These are phyloP conservation scores for Polylopha cassiicola DNA, from an alignment of 2,888 invertebrate genomes.

Conservation along the genomic window DNA sequence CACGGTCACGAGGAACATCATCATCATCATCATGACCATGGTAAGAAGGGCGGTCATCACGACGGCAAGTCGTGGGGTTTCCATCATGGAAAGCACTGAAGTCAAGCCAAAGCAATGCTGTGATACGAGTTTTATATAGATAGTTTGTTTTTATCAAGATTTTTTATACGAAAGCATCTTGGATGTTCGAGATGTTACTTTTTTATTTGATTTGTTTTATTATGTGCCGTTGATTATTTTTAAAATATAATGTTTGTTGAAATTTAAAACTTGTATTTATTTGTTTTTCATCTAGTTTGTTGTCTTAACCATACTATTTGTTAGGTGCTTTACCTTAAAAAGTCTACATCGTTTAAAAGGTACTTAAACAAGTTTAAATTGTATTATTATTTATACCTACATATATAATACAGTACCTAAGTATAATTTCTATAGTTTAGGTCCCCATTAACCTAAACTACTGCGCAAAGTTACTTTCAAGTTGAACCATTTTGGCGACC, in stretches of 20 bases:
- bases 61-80: conserved; percentile 68
- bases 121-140: conserved; percentile 51
- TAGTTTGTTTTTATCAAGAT: conserved; percentile 9
- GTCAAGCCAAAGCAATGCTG: conserved; percentile 43
- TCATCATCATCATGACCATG: conserved; percentile 68
- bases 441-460: conserved; percentile 10
- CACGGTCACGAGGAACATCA: conserved; percentile 71
- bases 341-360: no score
- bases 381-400: no score
- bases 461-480: conserved; percentile 11
- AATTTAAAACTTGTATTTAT: no score
- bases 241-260: no score
- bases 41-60: conserved; percentile 68
- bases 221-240: no score
- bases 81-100: conserved; percentile 69
- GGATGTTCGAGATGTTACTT: not conserved
- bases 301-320: no score
- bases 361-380: no score
- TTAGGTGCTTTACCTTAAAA: no score
- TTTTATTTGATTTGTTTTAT: not conserved
- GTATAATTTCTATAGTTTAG: conserved; percentile 11
- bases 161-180: conserved; percentile 7
- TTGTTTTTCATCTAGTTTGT: no score
- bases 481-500: conserved; percentile 10
- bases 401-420: no score